phyloP scores from a whole-genome alignment of 1,140 invertebrate genomes.

The Mycetomoellerius zeteki region DNA sequence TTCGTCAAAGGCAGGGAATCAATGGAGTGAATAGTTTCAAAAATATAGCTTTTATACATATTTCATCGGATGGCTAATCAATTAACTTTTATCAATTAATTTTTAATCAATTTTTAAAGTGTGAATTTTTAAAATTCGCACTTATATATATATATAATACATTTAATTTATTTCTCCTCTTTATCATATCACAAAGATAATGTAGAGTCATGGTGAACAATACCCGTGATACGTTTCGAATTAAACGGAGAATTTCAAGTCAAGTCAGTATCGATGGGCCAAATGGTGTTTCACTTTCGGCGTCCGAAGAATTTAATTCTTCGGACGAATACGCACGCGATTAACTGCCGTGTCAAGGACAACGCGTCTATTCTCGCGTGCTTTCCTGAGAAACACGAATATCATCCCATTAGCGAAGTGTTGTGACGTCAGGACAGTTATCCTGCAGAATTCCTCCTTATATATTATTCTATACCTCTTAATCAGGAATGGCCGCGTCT shows the following conservation, averaged over 20 bases:
- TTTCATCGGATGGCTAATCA: not conserved
- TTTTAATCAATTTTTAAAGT: not conserved
- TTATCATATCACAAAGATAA: not conserved
- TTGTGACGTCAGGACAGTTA: slow-evolving; percentile 14
- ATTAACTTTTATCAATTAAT: not conserved
- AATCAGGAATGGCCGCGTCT: too few species aligned
- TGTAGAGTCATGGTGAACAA: not conserved
- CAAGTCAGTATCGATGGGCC: slow-evolving; percentile 61
- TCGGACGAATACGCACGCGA: slow-evolving; percentile 45
- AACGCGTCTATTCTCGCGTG: slow-evolving; percentile 81
- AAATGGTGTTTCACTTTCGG: slow-evolving; percentile 82
- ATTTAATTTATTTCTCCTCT: not conserved
- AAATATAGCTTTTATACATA: not conserved
- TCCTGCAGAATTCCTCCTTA: too few species aligned
- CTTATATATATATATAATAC: too few species aligned
- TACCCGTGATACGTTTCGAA: not conserved
- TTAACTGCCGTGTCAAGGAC: slow-evolving; percentile 81
- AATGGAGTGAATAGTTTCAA: not conserved
- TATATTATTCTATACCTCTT: too few species aligned
- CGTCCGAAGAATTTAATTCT: slow-evolving; percentile 75
- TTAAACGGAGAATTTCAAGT: slow-evolving; percentile 58
- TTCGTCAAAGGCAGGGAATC: not conserved
- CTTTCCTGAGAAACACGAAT: slow-evolving; percentile 74
- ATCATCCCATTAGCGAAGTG: slow-evolving; percentile 25
- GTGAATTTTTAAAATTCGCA: not conserved